These are phyloP conservation scores for Leptosomus discolor DNA, from an alignment of 2,113 vertebrate genomes.

Conservation along the genomic window DNA sequence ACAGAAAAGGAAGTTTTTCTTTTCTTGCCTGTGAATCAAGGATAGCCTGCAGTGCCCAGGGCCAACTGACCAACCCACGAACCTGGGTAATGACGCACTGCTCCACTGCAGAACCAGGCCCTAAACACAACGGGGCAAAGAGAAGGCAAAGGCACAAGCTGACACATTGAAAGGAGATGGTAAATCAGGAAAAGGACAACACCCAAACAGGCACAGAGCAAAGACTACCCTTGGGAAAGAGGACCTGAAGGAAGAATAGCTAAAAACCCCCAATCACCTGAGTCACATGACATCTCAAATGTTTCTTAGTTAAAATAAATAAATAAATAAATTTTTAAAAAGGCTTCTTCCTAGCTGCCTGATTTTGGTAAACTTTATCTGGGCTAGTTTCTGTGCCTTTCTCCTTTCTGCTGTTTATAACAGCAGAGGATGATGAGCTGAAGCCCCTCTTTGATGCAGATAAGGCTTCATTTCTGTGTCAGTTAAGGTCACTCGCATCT, in stretches of 20 bases:
- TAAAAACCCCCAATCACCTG: neutral
- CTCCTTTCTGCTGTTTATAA: neutral
- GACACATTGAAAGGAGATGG: neutral
- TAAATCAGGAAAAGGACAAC: neutral
- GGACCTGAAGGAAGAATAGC: neutral
- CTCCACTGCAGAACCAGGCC: neutral
- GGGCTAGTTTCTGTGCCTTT: neutral
- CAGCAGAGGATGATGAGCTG: neutral
- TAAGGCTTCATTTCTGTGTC: conserved; percentile 2
- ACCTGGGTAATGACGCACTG: neutral
- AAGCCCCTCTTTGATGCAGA: neutral
- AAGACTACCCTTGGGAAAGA: neutral
- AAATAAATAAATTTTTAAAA: too few relatives aligned
- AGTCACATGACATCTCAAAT: neutral
- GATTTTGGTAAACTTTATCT: neutral
- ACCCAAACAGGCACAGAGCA: neutral
- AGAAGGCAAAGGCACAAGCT: neutral
- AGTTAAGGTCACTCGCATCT: conserved; percentile 45
- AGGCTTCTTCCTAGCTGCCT: neutral
- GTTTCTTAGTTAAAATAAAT: too few relatives aligned
- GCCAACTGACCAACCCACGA: neutral
- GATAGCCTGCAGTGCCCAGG: neutral
- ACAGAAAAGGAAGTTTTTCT: neutral
- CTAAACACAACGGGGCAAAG: neutral
- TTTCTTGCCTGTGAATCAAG: neutral